Evolutionary conservation across 2,888 invertebrate species (phyloP).

Genomic region (Drosophila prolongata): DNA sequence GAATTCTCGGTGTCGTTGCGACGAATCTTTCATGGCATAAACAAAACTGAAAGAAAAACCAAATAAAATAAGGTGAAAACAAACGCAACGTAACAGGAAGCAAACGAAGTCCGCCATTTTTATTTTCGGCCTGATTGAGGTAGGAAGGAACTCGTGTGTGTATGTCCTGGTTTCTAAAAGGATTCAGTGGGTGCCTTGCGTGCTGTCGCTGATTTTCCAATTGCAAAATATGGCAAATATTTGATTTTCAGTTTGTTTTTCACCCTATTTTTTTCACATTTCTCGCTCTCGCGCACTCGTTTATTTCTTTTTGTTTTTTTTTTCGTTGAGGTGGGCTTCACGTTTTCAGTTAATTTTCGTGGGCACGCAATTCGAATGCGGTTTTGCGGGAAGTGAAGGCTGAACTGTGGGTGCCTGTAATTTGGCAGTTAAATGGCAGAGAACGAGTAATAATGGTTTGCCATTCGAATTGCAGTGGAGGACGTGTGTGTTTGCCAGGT

Average conservation of each 20-base stretch:
- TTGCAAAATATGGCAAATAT: slow-evolving; percentile 62
- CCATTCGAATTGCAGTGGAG: slow-evolving; percentile 35
- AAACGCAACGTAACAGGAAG: slow-evolving; percentile 48
- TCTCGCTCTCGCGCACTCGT: neutral
- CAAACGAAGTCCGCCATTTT: slow-evolving; percentile 63
- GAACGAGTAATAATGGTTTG: slow-evolving; percentile 43
- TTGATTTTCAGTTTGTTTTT: slow-evolving; percentile 56
- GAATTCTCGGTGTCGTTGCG: slow-evolving; percentile 13
- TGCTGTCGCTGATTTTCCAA: slow-evolving; percentile 56
- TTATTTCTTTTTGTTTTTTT: slow-evolving; percentile 6
- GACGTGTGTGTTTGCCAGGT: slow-evolving; percentile 20
- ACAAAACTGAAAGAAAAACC: slow-evolving; percentile 14
- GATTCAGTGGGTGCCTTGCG: slow-evolving; percentile 28
- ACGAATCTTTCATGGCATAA: slow-evolving; percentile 24
- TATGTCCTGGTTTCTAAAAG: slow-evolving; percentile 22
- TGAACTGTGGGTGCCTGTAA: slow-evolving; percentile 44
- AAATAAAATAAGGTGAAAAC: slow-evolving; percentile 1
- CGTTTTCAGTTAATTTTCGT: slow-evolving; percentile 63
- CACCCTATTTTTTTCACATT: slow-evolving; percentile 23
- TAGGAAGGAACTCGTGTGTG: slow-evolving; percentile 18
- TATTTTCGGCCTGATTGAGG: slow-evolving; percentile 54
- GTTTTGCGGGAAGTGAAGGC: slow-evolving; percentile 29
- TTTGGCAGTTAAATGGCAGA: slow-evolving; percentile 61
- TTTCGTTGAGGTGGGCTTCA: slow-evolving; percentile 24
- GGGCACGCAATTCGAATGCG: slow-evolving; percentile 64